These are phyloP conservation scores for Lepidurus packardi DNA, from an alignment of 1,140 invertebrate genomes.

Conservation along the genomic window DNA sequence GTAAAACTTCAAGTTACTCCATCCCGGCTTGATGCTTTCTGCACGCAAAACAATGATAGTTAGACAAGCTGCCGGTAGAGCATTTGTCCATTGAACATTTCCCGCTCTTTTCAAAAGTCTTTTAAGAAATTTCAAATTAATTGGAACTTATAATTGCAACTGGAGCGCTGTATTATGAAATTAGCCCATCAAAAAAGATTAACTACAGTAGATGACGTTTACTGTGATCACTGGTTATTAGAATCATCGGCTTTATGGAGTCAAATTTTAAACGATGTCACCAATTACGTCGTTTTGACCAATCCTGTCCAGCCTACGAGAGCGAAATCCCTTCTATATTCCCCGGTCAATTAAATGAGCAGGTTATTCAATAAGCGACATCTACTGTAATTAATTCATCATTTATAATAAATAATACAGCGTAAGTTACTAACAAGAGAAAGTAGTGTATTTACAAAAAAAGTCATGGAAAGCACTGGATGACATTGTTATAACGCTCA, in stretches of 20 bases:
- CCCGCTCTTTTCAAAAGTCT: not conserved
- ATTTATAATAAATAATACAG: not conserved
- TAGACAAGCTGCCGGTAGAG: not conserved
- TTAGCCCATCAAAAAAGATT: too few species aligned
- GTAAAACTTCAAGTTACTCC: not conserved
- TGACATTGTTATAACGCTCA: not conserved
- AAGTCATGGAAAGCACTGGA: not conserved
- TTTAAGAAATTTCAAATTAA: not conserved
- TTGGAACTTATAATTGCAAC: not conserved
- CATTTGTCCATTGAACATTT: not conserved
- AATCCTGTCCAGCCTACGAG: too few species aligned
- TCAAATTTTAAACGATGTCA: too few species aligned
- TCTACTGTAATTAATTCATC: too few species aligned
- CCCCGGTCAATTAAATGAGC: too few species aligned
- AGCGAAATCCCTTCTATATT: too few species aligned
- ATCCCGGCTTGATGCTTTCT: constrained; percentile 18
- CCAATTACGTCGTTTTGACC: too few species aligned
- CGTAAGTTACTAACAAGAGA: not conserved
- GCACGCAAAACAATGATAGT: constrained; percentile 15
- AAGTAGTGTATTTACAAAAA: constrained; percentile 19
- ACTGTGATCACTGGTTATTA: too few species aligned
- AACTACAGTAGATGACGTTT: too few species aligned
- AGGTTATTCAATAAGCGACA: too few species aligned
- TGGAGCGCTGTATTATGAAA: too few species aligned
- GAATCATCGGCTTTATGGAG: too few species aligned